Conservation (phyloP, 1,140 invertebrate species). For the Habropoda laboriosa region DNA sequence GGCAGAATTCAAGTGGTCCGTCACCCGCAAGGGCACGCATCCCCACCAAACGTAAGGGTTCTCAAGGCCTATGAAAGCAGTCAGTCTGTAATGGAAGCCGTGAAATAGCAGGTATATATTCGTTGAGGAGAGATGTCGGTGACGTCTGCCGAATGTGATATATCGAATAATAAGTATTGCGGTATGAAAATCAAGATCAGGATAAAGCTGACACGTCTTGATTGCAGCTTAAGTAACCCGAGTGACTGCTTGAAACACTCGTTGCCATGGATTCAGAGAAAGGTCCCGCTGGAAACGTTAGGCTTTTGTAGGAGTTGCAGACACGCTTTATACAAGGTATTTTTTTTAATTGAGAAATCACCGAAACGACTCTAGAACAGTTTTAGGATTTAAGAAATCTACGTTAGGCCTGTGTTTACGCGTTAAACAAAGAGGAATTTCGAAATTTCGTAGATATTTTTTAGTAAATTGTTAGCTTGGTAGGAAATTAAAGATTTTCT, state of each 20-base stretch:
- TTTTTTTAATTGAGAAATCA: not conserved
- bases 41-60: conserved; percentile 21
- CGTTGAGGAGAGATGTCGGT: not conserved
- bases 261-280: not conserved
- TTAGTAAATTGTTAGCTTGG: not conserved
- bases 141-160: not conserved
- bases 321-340: conserved; percentile 5
- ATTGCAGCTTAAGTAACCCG: too few species aligned
- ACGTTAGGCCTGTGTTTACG: not conserved
- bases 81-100: not conserved
- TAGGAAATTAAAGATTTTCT: not conserved
- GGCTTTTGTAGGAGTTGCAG: not conserved
- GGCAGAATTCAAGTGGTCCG: not conserved
- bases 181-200: not conserved
- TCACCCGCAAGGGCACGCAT: not conserved
- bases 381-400: not conserved
- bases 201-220: not conserved
- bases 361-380: not conserved
- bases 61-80: not conserved
- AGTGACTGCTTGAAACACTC: not conserved
- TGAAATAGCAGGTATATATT: not conserved
- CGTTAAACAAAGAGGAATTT: too few species aligned
- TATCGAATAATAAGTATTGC: not conserved
- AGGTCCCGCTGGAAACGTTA: not conserved
- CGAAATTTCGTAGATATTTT: not conserved